These are phyloP conservation scores for Thelaira solivaga DNA, from an alignment of 2,888 invertebrate genomes.

Conservation along the genomic window DNA sequence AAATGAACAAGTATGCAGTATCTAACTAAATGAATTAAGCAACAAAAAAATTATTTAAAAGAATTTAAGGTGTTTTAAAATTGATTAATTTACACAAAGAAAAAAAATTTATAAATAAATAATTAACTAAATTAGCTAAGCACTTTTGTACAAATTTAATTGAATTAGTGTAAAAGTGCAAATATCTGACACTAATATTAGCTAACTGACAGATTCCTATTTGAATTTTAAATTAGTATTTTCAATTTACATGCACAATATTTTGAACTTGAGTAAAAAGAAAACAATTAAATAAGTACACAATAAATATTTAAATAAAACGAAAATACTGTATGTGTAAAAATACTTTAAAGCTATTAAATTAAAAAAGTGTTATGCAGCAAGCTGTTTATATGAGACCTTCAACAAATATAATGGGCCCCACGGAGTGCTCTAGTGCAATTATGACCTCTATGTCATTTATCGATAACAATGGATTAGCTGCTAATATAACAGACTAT, in stretches of 20 bases:
- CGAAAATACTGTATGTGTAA: not conserved
- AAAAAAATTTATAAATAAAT: not conserved
- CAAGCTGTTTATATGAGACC: constrained; percentile 68
- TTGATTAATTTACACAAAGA: constrained; percentile 44
- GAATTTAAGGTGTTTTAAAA: constrained; percentile 12
- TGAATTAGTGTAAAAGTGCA: constrained; percentile 35
- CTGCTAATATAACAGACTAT: constrained; percentile 73
- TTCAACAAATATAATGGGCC: constrained; percentile 71
- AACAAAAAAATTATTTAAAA: not conserved
- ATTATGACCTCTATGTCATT: constrained; percentile 74
- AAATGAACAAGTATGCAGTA: constrained; percentile 42
- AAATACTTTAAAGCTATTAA: no score
- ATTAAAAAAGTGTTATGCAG: constrained; percentile 65
- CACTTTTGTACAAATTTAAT: constrained; percentile 22
- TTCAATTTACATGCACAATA: constrained; percentile 23
- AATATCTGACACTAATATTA: constrained; percentile 45
- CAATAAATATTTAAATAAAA: constrained; percentile 3
- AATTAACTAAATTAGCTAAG: constrained; percentile 44
- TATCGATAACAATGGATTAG: constrained; percentile 72
- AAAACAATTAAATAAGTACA: not conserved
- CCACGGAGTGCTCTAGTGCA: constrained; percentile 72
- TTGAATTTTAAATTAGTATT: constrained; percentile 1
- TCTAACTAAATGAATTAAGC: no score
- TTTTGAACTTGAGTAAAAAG: constrained; percentile 53
- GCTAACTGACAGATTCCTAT: constrained; percentile 36